Base-by-base conservation (phyloP, 2,113 vertebrate genomes). In the Cichladusa arquata region DNA sequence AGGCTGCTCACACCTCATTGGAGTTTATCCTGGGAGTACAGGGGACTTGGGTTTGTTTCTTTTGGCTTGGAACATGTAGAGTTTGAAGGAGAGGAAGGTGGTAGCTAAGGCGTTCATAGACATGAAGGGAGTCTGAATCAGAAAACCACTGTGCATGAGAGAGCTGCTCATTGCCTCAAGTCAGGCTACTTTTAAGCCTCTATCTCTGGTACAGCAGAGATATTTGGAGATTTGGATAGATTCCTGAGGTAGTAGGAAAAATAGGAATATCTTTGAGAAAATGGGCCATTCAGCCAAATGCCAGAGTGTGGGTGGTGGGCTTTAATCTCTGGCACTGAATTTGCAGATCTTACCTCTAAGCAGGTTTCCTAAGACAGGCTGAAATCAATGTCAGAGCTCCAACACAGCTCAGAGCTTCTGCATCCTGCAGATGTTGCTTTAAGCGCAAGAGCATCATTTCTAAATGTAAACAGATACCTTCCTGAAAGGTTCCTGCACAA, bases 391-490 rank as follows among this genome's bases (percentile, higher is more conserved):
- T 54, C 44, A 51, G 65, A 81, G 34, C 45, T 88, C 64, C 65
- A 91, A 69, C 25, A 33, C 18, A 77, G 58, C 71, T 93, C 40
- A 42, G 86, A 90, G 23, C 33, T 91, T 48, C 64, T 92, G 48
- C 64, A 36, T 73, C 60, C 56, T 89, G 61, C 78, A 93, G 72
- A 57, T 8, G 7, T 92, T 86, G 22, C 81, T 51, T 67, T 87
- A 82, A 91, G 56, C 34, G 40, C 78, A 76, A 79, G 61, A 72
- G 47, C 22, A 13, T 64, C 2, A 62, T 82, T 89, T 79, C 44
- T 36, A 25, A 74, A 76, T 74, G 57, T 86, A 86, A 95, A 53
- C 76, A 92, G 74, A 77, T 83, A 90, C n/a, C 42, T 61, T 94
- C 61, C 65, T 65, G 86, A 88, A 80, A 1, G 3, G 13, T 83